Conservation (phyloP, 2,888 invertebrate species). For the Conchocele bisecta region DNA sequence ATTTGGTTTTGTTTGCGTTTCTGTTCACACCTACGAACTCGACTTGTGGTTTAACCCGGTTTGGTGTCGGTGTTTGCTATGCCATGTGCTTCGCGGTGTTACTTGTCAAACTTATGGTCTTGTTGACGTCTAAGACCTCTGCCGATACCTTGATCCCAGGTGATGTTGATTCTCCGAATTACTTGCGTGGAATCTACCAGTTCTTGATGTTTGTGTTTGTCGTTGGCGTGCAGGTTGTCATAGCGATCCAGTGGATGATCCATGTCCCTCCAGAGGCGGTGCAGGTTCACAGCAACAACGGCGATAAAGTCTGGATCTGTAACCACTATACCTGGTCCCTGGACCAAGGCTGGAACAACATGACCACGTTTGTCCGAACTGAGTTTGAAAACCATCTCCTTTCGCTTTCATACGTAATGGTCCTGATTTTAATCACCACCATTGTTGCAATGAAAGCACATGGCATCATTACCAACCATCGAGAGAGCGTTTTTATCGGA, state of each 20-base stretch:
- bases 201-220: constrained; percentile 93
- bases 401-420: constrained; percentile 92
- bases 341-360: constrained; percentile 59
- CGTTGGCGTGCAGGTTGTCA: constrained; percentile 88
- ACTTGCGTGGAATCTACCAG: constrained; percentile 96
- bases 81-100: constrained; percentile 95
- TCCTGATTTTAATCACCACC: constrained; percentile 92
- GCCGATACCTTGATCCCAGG: constrained; percentile 67
- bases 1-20: constrained; percentile 82
- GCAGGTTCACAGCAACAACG: constrained; percentile 66
- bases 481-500: constrained; percentile 96
- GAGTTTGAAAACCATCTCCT: constrained; percentile 86
- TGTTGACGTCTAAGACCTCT: constrained; percentile 93
- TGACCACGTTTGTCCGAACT: constrained; percentile 71
- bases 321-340: constrained; percentile 77
- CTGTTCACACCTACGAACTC: constrained; percentile 81
- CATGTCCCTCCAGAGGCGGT: constrained; percentile 80
- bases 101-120: constrained; percentile 96
- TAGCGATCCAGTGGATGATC: constrained; percentile 82
- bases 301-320: constrained; percentile 78
- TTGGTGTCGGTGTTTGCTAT: constrained; percentile 83
- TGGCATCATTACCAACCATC: constrained; percentile 95
- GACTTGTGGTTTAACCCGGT: constrained; percentile 83
- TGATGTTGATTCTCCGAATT: constrained; percentile 86
- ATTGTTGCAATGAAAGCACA: constrained; percentile 90